Evolutionary conservation across 2,888 invertebrate species (phyloP).

Genomic region (Allygus modestus): DNA sequence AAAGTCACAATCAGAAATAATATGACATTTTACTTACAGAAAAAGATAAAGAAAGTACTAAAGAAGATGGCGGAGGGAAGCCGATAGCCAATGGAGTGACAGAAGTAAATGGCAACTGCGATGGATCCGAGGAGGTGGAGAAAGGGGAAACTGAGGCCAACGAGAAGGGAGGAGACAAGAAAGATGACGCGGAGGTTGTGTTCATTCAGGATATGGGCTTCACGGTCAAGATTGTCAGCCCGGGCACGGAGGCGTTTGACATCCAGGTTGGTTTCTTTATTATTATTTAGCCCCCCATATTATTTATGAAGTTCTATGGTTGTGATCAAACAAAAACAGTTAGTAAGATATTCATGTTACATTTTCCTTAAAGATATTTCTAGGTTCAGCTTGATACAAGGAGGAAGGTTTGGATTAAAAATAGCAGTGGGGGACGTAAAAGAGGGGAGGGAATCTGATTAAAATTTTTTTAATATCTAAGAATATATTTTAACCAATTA

Average conservation of each 20-base stretch:
- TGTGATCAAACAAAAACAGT: too few species aligned
- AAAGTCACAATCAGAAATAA: too few species aligned
- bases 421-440: too few species aligned
- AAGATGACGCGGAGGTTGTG: conserved; percentile 86
- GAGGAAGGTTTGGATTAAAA: too few species aligned
- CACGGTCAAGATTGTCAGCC: conserved; percentile 95
- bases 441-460: too few species aligned
- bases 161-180: conserved; percentile 74
- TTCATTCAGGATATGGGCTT: conserved; percentile 95
- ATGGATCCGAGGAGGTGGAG: conserved; percentile 71
- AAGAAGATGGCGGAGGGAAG: conserved; percentile 55
- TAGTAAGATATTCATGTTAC: too few species aligned
- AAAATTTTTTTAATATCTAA: too few species aligned
- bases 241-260: conserved; percentile 94
- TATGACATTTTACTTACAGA: conserved; percentile 6
- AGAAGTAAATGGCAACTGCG: conserved; percentile 55
- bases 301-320: too few species aligned
- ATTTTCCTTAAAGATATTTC: too few species aligned
- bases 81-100: conserved; percentile 39
- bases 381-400: too few species aligned
- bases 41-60: conserved; percentile 40
- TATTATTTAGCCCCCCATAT: too few species aligned
- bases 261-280: conserved; percentile 84
- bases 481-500: too few species aligned
- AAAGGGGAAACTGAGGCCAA: conserved; percentile 75